A percentile compares a stretch with the other conserved stretches of the same genome.
These are phyloP conservation scores for Vombatus ursinus DNA, from an alignment of 2,113 vertebrate species.

Conservation along the genomic window DNA sequence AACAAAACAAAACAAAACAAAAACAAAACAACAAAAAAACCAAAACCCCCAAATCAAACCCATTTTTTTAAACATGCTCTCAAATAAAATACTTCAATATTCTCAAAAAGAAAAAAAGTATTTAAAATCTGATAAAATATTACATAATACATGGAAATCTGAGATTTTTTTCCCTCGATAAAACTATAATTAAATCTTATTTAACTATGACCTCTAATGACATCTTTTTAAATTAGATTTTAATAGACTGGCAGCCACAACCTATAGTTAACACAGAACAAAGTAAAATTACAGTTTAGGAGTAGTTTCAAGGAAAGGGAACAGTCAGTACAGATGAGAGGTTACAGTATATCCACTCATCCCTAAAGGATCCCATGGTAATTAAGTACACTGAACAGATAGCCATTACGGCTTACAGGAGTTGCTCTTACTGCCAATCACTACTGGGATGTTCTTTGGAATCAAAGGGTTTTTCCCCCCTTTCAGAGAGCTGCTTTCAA, in stretches of 20 bases:
- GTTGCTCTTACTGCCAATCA: constrained; percentile 24
- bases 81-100: constrained; percentile 14
- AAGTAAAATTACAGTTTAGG: constrained; percentile 74
- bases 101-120: not conserved
- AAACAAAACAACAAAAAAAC: no score
- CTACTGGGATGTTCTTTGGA: constrained; percentile 45
- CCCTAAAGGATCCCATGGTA: constrained; percentile 55
- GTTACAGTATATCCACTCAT: constrained; percentile 45
- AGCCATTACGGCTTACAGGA: constrained; percentile 52
- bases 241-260: constrained; percentile 67
- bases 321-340: constrained; percentile 68
- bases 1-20: not conserved
- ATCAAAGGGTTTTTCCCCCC: constrained; percentile 17
- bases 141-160: constrained; percentile 49
- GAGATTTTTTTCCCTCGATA: constrained; percentile 51
- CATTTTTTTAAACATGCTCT: not conserved
- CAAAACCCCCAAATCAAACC: no score
- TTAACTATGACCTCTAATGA: constrained; percentile 72
- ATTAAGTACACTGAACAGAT: constrained; percentile 57
- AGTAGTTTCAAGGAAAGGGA: constrained; percentile 71
- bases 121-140: constrained; percentile 37
- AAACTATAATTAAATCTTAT: constrained; percentile 74
- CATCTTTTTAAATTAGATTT: constrained; percentile 71
- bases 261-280: constrained; percentile 71
- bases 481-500: constrained; percentile 46